Conservation (phyloP, 2,888 invertebrate genomes). For the Scaptomyza cyrtandrae region DNA sequence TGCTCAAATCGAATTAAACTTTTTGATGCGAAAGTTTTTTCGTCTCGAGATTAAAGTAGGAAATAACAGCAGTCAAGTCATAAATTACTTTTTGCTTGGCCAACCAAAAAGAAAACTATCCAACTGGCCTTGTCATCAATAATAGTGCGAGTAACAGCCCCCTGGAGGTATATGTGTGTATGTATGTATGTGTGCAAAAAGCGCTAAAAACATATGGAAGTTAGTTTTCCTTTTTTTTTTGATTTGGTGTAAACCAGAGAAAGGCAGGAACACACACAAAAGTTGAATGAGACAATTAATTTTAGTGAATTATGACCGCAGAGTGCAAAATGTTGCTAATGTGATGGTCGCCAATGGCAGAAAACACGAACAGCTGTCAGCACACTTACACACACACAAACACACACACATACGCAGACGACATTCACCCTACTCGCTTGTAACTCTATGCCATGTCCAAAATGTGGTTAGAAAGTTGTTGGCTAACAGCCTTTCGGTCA, state of each 20-base stretch:
- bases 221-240: not conserved
- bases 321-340: slow-evolving; percentile 71
- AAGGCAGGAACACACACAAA: not conserved
- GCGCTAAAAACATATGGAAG: slow-evolving; percentile 1
- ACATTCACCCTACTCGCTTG: slow-evolving; percentile 10
- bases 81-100: slow-evolving; percentile 28
- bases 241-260: slow-evolving; percentile 4
- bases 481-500: slow-evolving; percentile 39
- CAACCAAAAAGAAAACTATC: slow-evolving; percentile 12
- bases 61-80: slow-evolving; percentile 15
- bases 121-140: slow-evolving; percentile 30
- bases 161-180: slow-evolving; percentile 19
- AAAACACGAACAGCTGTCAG: slow-evolving; percentile 73
- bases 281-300: slow-evolving; percentile 75
- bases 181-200: not conserved
- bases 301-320: slow-evolving; percentile 76
- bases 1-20: slow-evolving; percentile 37
- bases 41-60: not conserved
- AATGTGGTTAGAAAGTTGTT: slow-evolving; percentile 58
- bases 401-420: not conserved
- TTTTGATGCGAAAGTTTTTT: slow-evolving; percentile 13
- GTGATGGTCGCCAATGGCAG: slow-evolving; percentile 61
- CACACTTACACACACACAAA: slow-evolving; percentile 7
- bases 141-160: slow-evolving; percentile 23
- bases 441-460: slow-evolving; percentile 42